Conservation (phyloP, 2,888 invertebrate species). For the Athalia circularis region DNA sequence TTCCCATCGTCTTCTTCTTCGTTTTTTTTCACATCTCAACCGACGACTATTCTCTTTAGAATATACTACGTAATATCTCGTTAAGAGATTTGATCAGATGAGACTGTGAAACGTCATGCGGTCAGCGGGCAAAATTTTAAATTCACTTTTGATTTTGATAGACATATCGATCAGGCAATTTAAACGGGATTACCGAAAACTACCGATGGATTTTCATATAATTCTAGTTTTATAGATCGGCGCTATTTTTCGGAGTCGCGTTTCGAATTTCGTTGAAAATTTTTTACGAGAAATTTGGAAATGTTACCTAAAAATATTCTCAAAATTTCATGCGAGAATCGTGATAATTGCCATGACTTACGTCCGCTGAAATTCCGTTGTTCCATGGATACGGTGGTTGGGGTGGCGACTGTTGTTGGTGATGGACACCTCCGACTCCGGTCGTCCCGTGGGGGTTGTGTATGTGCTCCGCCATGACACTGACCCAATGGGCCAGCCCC, state of each 20-base stretch:
- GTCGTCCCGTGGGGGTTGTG: slow-evolving; percentile 84
- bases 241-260: too few species aligned
- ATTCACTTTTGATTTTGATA: too few species aligned
- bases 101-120: too few species aligned
- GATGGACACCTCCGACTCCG: slow-evolving; percentile 78
- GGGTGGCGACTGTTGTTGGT: slow-evolving; percentile 71
- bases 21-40: slow-evolving; percentile 23
- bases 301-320: not conserved
- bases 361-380: slow-evolving; percentile 71
- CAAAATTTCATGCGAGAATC: not conserved
- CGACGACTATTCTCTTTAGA: slow-evolving; percentile 5
- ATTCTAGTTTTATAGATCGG: too few species aligned
- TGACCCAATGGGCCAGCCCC: slow-evolving; percentile 96
- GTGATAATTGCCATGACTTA: slow-evolving; percentile 58
- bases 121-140: not conserved
- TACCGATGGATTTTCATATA: too few species aligned
- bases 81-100: too few species aligned
- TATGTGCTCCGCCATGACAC: slow-evolving; percentile 97
- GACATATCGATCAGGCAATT: too few species aligned
- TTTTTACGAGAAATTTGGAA: not conserved
- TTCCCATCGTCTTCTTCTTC: not conserved
- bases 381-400: slow-evolving; percentile 72
- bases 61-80: not conserved
- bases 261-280: not conserved
- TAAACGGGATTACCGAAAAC: too few species aligned